These are phyloP conservation scores for Musca vetustissima DNA, from an alignment of 1,140 invertebrate species.

Conservation along the genomic window DNA sequence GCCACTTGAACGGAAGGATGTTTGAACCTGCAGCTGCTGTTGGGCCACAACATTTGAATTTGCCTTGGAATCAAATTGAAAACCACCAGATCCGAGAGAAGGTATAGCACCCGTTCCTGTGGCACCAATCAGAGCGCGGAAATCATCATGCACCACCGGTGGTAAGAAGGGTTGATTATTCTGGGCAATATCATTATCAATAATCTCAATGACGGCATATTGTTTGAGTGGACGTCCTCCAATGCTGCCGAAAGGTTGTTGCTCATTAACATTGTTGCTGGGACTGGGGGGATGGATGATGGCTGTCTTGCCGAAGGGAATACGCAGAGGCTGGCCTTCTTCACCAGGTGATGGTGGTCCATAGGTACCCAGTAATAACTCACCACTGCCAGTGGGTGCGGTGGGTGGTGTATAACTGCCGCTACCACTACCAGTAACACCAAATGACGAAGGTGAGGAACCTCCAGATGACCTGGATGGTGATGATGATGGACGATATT, in stretches of 20 bases:
- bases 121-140: slow-evolving; percentile 35
- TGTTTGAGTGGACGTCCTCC: slow-evolving; percentile 49
- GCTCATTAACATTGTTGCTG: not conserved
- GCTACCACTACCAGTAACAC: not conserved
- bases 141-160: slow-evolving; percentile 40
- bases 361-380: not conserved
- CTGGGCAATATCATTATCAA: slow-evolving; percentile 51
- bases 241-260: not conserved
- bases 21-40: slow-evolving; percentile 34
- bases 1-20: not conserved
- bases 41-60: slow-evolving; percentile 40
- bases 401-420: slow-evolving; percentile 31
- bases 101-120: slow-evolving; percentile 24
- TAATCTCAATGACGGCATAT: slow-evolving; percentile 50
- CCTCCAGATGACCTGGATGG: not conserved
- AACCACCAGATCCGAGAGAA: slow-evolving; percentile 31
- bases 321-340: slow-evolving; percentile 37
- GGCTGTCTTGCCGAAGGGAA: slow-evolving; percentile 44
- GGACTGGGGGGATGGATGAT: not conserved
- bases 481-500: slow-evolving; percentile 1
- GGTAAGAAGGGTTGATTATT: slow-evolving; percentile 40
- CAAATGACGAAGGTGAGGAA: not conserved
- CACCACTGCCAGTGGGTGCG: not conserved
- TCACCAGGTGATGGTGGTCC: slow-evolving; percentile 28
- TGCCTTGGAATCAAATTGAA: slow-evolving; percentile 41